A percentile compares a stretch with the other conserved stretches of the same genome.
These are phyloP conservation scores for Triplophysa siluroides DNA, from an alignment of 2,113 vertebrate species.

Conservation along the genomic window DNA sequence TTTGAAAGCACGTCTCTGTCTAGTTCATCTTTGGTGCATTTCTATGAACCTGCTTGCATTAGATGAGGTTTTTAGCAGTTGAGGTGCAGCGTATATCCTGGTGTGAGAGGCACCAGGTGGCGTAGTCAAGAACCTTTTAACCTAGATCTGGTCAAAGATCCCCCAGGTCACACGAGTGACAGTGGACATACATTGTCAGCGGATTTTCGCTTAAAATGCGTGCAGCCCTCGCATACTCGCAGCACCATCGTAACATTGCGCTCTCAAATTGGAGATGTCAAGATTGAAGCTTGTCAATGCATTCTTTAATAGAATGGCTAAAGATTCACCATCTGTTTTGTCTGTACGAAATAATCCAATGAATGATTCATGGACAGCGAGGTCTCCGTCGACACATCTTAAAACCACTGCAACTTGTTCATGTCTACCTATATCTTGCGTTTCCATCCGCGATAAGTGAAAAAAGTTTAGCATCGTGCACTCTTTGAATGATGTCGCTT, in stretches of 20 bases:
- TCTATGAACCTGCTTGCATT: no score
- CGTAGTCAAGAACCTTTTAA: no score
- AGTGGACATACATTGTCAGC: neutral
- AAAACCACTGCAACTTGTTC: slow-evolving; percentile 33
- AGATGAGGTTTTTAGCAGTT: no score
- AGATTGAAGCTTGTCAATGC: neutral
- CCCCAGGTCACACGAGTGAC: no score
- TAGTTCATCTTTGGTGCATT: no score
- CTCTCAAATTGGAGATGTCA: slow-evolving; percentile 2
- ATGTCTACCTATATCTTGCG: slow-evolving; percentile 11
- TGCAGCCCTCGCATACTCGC: neutral
- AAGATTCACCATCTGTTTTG: neutral
- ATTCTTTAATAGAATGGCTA: neutral
- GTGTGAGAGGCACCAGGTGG: no score
- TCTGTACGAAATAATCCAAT: slow-evolving; percentile 13
- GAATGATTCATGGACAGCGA: slow-evolving; percentile 18
- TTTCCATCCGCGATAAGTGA: neutral
- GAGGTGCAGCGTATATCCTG: no score
- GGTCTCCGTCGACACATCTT: slow-evolving; percentile 2
- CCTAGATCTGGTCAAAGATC: no score
- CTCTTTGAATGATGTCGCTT: neutral
- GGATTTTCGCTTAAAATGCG: neutral
- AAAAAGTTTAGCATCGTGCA: neutral
- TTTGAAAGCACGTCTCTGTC: no score
- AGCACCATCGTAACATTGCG: slow-evolving; percentile 12